Base-by-base conservation (phyloP, 2,888 invertebrate genomes). In the Rhagonycha lutea region DNA sequence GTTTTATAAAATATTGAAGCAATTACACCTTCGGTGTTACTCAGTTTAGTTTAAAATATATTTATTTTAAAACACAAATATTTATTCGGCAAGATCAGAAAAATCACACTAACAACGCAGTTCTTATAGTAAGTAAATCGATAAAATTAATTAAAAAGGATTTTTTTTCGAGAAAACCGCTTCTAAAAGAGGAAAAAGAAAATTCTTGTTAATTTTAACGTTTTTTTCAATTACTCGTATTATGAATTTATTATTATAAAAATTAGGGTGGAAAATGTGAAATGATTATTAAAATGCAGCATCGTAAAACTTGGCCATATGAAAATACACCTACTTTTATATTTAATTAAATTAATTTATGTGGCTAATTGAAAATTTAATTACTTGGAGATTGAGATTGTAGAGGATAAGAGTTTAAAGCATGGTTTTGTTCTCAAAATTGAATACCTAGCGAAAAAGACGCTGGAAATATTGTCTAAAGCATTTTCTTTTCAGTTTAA, bases 331-430 rank as follows among this genome's bases (percentile, higher is more conserved):
- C 2, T 18, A 47, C 26, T 18, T 26, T 65, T 65, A 65, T 65
- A 69, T 69, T 14, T 47, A 70, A 74, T 74, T 74, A 74, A 74
- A 69, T 70, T 70, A 74, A 74, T 74, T 74, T 70, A 74, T 70
- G 65, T 60, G 65, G 62, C 32, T 74, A 70, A 32, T 60, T 70
- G 74, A 69, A 73, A 74, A 70, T 74, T 74, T 74, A 74, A 74
- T 74, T 74, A 74, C 69, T 65, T 14, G 2, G 32, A 74, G 70
- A 74, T 70, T 74, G 65, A 65, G 69, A 32, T 69, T 73, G 61
- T 29, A 14, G 63, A 24, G 60, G 28, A 73, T 73, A 68, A 62
- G 74, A 60, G 63, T 70, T 28, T 61, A 69, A 63, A 70, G 69
- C 47, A 26, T 26, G 74, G 70, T 74, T 74, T 74, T 74, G 74